Percentiles rank a stretch among this genome's conserved stretches.
Evolutionary conservation across 23 tunicate genomes (phyloP).

Genomic region (Phallusia fumigata): DNA sequence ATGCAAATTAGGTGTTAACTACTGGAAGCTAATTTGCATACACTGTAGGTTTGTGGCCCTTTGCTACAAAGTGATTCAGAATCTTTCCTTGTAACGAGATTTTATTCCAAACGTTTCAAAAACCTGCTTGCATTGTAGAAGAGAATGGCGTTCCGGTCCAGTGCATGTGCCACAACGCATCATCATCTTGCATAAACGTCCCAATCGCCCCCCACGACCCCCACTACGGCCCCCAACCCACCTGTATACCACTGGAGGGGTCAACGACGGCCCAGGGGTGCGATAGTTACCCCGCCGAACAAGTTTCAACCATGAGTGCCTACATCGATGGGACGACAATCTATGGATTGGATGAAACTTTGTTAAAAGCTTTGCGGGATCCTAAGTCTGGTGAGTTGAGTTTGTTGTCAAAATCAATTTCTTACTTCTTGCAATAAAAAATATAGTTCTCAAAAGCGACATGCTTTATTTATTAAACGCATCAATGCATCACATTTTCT

Average conservation of each 20-base stretch:
- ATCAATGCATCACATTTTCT: no score
- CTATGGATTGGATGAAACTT: constrained; percentile 45
- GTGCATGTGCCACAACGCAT: constrained; percentile 54
- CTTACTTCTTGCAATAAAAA: no score
- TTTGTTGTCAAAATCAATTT: no score
- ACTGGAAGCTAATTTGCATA: no score
- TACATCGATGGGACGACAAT: constrained; percentile 69
- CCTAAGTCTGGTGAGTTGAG: constrained; percentile 43
- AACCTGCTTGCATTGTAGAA: no score
- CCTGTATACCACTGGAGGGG: constrained; percentile 52
- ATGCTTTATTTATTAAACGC: no score
- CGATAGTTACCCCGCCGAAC: constrained; percentile 40
- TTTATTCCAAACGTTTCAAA: no score
- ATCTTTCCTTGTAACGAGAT: no score
- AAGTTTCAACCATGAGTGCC: constrained; percentile 48
- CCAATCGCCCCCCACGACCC: constrained; percentile 57
- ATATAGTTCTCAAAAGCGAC: no score
- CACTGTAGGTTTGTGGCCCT: no score
- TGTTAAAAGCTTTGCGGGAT: constrained; percentile 31
- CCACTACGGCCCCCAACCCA: constrained; percentile 8
- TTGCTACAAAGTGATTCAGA: no score
- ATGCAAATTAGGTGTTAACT: no score
- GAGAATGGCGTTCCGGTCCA: constrained; percentile 34
- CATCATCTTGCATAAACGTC: constrained; percentile 54
- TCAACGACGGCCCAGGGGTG: constrained; percentile 44